A percentile compares a stretch with the other conserved stretches of the same genome.
Conservation (phyloP, 2,113 vertebrate species). For the Cisticola juncidis region DNA sequence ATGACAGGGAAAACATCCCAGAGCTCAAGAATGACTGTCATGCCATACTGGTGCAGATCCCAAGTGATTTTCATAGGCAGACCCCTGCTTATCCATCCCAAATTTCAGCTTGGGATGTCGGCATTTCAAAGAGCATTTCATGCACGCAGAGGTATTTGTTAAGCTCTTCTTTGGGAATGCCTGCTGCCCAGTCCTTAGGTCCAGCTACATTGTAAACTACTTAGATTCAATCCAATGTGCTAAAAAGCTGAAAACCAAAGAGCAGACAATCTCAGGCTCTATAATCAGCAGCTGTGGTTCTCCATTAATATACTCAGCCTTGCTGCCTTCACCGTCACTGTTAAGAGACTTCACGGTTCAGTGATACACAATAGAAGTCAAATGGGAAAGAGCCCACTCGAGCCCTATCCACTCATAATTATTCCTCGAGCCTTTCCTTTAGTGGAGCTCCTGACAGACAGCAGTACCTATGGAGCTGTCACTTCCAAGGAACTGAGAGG, state of each 20-base stretch:
- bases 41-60: background rate
- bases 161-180: background rate
- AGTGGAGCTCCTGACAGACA: background rate
- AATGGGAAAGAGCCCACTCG: background rate
- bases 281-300: background rate
- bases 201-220: background rate
- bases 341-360: background rate
- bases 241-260: background rate
- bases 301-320: background rate
- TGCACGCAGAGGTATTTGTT: background rate
- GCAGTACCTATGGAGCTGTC: background rate
- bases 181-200: background rate
- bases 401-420: background rate
- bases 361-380: background rate
- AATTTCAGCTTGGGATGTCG: background rate
- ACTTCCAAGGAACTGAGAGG: background rate
- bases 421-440: background rate
- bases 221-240: background rate
- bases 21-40: conserved; percentile 6
- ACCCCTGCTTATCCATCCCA: background rate
- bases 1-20: conserved; percentile 8
- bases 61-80: background rate
- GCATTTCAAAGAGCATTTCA: background rate
- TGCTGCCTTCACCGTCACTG: background rate
- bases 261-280: background rate